Evolutionary conservation across 2,797 vertebrate species (phyloP).

Genomic region (Chanos chanos): DNA sequence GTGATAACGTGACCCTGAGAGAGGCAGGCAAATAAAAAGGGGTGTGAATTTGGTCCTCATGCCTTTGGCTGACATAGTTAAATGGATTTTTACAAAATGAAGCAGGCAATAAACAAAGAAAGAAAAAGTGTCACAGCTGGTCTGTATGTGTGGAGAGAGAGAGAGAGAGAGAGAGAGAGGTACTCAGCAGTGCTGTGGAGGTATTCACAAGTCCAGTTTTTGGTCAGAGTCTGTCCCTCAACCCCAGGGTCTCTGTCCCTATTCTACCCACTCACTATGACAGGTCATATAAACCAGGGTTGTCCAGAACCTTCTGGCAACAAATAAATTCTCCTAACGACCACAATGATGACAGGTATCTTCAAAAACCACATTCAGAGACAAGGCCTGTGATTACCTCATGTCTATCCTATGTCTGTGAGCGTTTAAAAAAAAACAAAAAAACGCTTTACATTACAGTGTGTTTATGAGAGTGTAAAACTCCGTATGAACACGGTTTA

Average conservation of each 20-base stretch:
- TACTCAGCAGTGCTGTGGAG: conserved; percentile 66
- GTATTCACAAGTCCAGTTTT: conserved; percentile 71
- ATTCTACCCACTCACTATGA: too few species aligned
- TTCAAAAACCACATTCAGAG: background rate
- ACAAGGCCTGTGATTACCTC: too few species aligned
- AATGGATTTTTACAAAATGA: too few species aligned
- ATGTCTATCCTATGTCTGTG: too few species aligned
- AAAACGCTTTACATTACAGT: too few species aligned
- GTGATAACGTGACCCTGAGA: conserved; percentile 47
- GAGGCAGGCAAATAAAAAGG: background rate
- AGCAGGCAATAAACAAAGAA: conserved; percentile 16
- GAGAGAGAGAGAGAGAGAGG: conserved; percentile 11
- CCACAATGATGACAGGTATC: background rate
- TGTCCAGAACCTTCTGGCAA: too few species aligned
- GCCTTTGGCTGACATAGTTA: too few species aligned
- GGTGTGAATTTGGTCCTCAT: too few species aligned
- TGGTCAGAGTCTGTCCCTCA: conserved; percentile 60
- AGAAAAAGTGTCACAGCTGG: background rate
- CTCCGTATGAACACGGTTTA: too few species aligned
- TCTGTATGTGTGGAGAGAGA: background rate
- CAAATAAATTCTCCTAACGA: too few species aligned
- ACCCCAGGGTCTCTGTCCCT: conserved; percentile 59
- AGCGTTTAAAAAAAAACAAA: conserved; percentile 14
- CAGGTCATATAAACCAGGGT: too few species aligned
- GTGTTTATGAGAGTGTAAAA: too few species aligned